These are phyloP conservation scores for Phania funesta DNA, from an alignment of 2,888 invertebrate species.

Conservation along the genomic window DNA sequence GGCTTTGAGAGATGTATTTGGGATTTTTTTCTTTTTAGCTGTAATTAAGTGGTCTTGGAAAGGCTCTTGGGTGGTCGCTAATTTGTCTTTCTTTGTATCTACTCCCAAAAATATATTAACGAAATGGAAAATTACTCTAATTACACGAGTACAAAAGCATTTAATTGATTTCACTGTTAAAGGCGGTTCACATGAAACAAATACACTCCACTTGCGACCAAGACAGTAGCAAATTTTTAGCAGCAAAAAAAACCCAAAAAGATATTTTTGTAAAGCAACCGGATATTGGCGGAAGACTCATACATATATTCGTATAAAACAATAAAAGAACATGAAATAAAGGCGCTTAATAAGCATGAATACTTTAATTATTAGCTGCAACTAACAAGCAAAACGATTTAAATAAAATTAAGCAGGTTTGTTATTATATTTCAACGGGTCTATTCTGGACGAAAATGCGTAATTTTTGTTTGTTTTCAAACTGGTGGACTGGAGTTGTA, in stretches of 20 bases:
- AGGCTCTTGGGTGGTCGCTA: too few species aligned
- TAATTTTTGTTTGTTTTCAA: background rate
- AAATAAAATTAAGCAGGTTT: constrained; percentile 2
- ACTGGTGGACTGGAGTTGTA: background rate
- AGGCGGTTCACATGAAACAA: background rate
- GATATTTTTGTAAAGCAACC: background rate
- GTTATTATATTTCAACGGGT: constrained; percentile 9
- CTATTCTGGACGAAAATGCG: background rate
- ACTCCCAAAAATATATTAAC: background rate
- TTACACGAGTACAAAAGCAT: background rate
- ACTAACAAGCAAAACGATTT: background rate
- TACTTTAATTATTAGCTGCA: constrained; percentile 11
- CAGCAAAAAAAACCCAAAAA: background rate
- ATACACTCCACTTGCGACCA: background rate
- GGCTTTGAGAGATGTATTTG: too few species aligned
- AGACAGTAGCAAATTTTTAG: background rate
- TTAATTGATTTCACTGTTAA: background rate
- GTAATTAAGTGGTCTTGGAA: too few species aligned
- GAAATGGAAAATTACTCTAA: background rate
- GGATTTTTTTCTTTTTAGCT: too few species aligned
- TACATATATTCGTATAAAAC: background rate
- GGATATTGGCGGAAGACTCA: constrained; percentile 6
- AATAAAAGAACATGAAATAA: constrained; percentile 18
- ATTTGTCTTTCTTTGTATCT: background rate
- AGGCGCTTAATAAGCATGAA: constrained; percentile 33